These are phyloP conservation scores for Characodon lateralis DNA, from an alignment of 2,797 vertebrate genomes.

Conservation along the genomic window DNA sequence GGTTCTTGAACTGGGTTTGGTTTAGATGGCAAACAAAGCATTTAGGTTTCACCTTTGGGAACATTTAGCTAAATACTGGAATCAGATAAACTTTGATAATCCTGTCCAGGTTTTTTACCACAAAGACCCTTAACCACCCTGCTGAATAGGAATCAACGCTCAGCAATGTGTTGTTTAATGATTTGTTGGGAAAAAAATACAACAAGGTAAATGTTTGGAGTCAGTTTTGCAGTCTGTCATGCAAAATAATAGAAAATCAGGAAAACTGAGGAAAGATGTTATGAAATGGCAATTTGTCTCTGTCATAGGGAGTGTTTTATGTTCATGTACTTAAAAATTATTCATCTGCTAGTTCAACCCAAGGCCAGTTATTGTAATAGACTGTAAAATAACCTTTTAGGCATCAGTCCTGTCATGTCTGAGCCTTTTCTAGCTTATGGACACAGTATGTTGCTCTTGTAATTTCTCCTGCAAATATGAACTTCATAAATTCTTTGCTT, in stretches of 20 bases:
- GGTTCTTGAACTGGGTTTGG: neutral
- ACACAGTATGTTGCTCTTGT: neutral
- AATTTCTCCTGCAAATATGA: conserved; percentile 1
- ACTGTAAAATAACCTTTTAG: neutral
- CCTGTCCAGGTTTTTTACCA: neutral
- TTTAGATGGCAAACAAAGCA: neutral
- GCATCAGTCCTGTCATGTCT: neutral
- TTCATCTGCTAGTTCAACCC: neutral
- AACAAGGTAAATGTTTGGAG: neutral
- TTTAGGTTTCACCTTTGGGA: neutral
- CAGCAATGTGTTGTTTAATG: neutral
- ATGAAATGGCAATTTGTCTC: neutral
- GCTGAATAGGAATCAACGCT: neutral
- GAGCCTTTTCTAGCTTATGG: neutral
- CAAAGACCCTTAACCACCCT: neutral
- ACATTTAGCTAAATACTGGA: neutral
- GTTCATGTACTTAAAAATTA: neutral
- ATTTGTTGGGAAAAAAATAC: neutral
- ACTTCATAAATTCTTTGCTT: conserved; percentile 1
- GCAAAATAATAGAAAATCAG: neutral
- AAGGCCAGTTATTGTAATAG: neutral
- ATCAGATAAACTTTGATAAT: neutral
- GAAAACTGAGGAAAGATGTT: neutral
- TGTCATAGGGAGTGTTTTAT: neutral
- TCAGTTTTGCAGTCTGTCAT: neutral